These are phyloP conservation scores for Hymenopus coronatus DNA, from an alignment of 2,888 invertebrate genomes.

Conservation along the genomic window DNA sequence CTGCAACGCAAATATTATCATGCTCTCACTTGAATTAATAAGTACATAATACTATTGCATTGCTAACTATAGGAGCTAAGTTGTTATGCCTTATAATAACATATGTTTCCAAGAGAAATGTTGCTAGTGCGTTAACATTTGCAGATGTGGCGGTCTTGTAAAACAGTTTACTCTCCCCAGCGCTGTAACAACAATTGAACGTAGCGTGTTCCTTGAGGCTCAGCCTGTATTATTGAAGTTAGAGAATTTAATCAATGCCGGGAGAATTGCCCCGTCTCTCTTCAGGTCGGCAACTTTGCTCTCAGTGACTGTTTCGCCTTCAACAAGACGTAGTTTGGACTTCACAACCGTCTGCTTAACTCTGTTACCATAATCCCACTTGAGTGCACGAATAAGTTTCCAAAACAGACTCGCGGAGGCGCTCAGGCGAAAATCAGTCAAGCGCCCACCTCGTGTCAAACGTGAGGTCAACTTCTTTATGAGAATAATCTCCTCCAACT, in stretches of 20 bases:
- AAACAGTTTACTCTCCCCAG: background rate
- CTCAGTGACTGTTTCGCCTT: background rate
- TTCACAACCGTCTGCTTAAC: background rate
- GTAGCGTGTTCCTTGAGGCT: background rate
- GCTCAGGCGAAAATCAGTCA: background rate
- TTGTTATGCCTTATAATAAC: no score
- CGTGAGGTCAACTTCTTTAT: background rate
- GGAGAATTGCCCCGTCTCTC: background rate
- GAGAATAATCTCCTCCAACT: no score
- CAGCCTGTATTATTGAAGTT: background rate
- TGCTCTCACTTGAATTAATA: no score
- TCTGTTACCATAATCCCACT: background rate
- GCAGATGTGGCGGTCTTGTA: background rate
- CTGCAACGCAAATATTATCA: no score
- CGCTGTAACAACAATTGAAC: background rate
- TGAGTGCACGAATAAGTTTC: background rate
- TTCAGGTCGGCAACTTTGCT: background rate
- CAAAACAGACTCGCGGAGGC: background rate
- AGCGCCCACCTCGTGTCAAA: background rate
- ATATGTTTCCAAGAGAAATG: no score
- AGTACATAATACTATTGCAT: no score
- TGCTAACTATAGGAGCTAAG: no score
- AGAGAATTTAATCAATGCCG: background rate
- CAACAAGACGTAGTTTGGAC: background rate
- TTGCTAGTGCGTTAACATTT: background rate